Conservation (phyloP, 1,140 invertebrate genomes). For the Drosophila baimaii region DNA sequence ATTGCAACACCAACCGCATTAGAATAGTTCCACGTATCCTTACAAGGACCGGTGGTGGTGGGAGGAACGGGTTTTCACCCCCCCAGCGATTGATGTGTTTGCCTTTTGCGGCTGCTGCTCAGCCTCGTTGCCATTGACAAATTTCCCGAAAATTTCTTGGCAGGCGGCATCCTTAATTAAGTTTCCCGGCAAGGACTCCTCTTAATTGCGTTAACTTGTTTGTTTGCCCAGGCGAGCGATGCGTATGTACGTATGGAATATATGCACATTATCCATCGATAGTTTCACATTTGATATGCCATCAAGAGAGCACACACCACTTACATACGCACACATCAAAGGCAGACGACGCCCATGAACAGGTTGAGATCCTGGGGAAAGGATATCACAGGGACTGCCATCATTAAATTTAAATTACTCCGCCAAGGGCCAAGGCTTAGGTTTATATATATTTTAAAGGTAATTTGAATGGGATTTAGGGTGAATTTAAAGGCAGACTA, state of each 20-base stretch:
- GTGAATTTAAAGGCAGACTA: background rate
- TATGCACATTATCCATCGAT: conserved; percentile 73
- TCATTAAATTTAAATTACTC: conserved; percentile 65
- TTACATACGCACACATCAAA: conserved; percentile 78
- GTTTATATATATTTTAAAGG: background rate
- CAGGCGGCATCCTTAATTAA: conserved; percentile 68
- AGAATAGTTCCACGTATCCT: conserved; percentile 78
- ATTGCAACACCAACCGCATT: conserved; percentile 78
- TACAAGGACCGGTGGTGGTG: conserved; percentile 23
- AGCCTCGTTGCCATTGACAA: conserved; percentile 70
- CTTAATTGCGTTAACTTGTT: conserved; percentile 71
- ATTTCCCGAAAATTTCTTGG: conserved; percentile 39
- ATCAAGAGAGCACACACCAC: conserved; percentile 29
- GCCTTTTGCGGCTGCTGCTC: conserved; percentile 67
- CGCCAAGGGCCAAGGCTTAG: background rate
- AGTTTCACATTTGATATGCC: conserved; percentile 77
- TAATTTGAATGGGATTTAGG: background rate
- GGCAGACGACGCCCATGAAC: conserved; percentile 16
- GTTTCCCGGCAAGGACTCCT: conserved; percentile 47
- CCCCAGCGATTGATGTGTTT: conserved; percentile 61
- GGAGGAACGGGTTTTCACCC: conserved; percentile 31
- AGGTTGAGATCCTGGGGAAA: background rate
- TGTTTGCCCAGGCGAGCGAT: conserved; percentile 41
- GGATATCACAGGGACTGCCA: conserved; percentile 1
- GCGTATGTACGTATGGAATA: conserved; percentile 30